Base-by-base conservation (phyloP, 2,797 vertebrate species). In the Sternarchorhynchus goeldii region DNA sequence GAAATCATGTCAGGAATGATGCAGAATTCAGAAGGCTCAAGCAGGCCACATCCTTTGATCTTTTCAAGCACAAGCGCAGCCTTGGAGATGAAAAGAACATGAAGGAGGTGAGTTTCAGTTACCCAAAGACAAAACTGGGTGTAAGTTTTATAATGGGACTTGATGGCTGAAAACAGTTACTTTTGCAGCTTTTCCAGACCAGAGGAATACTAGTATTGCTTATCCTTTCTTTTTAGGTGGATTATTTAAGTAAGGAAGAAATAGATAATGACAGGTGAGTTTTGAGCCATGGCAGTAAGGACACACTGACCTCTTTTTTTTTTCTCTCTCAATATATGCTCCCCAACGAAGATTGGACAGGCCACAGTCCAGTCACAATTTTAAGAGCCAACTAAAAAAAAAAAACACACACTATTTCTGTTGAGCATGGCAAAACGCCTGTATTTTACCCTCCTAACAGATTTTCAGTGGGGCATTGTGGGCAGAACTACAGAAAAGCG, bases 181-280 rank as follows among this genome's bases (percentile, higher is more conserved):
- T 60, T 75, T 50, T 79, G 50, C 45, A 55, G 39, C 77, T 45
- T 67, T 67, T 21, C 5, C 10, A 57, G 39, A 81, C 58, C 83
- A 63, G 77, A 86, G 82, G 85, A 83, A 87, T 90, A 85, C 83
- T 88, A 86, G 91, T 85, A 90, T 90, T 89, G 86, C 89, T 67
- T 93, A 88, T 93, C 88, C 88, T 92, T 87, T 90, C 87, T 90
- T 93, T 94, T 92, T 92, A 94, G 93, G 93, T 94, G 93, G 91
- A 92, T 90, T 87, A 87, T 92, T 90, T 87, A 89, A 90, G 89
- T 92, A 93, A 94, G 88, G 92, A 93, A 87, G 91, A 92, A 76
- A 90, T 93, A 90, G 91, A 92, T 93, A 92, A 93, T 87, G 90
- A 93, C 78, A 92, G 92, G 93, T 94, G 88, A 93, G 93, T 93